Evolutionary conservation across 2,113 vertebrate species (phyloP).

Genomic region (Cebidichthys violaceus): DNA sequence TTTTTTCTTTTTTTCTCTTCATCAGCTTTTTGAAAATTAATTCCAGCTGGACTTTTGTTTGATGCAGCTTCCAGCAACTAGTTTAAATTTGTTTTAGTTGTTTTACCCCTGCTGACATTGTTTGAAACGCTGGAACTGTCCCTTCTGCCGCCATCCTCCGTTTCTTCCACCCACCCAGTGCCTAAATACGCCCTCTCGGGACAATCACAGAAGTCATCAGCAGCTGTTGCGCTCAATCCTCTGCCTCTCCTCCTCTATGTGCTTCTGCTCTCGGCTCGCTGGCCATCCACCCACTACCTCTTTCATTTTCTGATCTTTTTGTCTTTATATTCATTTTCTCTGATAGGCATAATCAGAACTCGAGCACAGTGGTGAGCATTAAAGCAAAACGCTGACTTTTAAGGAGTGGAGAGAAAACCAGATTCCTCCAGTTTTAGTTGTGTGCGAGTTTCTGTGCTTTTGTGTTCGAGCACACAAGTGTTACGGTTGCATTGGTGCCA

Average conservation of each 20-base stretch:
- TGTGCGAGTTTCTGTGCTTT: constrained; percentile 17
- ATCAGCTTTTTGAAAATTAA: constrained; percentile 32
- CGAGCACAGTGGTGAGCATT: constrained; percentile 48
- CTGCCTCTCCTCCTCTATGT: constrained; percentile 63
- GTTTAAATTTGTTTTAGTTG: constrained; percentile 46
- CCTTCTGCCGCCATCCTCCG: constrained; percentile 59
- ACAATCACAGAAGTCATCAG: constrained; percentile 73
- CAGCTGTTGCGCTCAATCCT: constrained; percentile 68
- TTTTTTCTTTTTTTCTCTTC: constrained; percentile 2
- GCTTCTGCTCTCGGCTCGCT: constrained; percentile 60
- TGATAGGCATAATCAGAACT: constrained; percentile 46
- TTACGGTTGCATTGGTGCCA: constrained; percentile 61
- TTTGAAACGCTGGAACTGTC: constrained; percentile 58
- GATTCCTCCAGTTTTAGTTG: constrained; percentile 29
- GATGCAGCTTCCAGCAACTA: constrained; percentile 28
- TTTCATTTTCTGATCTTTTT: constrained; percentile 56
- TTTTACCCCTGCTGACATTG: constrained; percentile 40
- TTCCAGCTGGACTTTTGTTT: constrained; percentile 56
- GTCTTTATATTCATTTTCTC: constrained; percentile 31
- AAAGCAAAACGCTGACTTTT: constrained; percentile 29
- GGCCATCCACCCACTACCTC: constrained; percentile 72
- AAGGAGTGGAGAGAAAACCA: constrained; percentile 1
- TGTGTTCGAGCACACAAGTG: constrained; percentile 27
- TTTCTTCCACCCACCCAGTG: constrained; percentile 77
- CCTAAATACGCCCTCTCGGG: constrained; percentile 72